These are phyloP conservation scores for Dinocampus coccinellae DNA, from an alignment of 2,888 invertebrate species.

Conservation along the genomic window DNA sequence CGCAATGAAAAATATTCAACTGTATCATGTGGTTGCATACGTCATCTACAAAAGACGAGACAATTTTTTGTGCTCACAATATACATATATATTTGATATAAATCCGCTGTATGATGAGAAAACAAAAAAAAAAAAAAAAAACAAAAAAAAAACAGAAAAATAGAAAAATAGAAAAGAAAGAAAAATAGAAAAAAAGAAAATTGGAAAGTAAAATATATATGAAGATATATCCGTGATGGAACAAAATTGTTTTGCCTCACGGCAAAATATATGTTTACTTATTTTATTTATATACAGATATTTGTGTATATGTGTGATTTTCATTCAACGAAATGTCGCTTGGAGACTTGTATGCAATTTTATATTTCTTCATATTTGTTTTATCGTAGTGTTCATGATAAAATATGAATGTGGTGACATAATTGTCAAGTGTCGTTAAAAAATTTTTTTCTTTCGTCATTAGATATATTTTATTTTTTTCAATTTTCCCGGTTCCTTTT, in stretches of 20 bases:
- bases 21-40: conserved; percentile 42
- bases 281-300: neutral
- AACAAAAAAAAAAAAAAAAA: conserved; percentile 13
- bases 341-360: conserved; percentile 7
- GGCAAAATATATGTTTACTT: neutral
- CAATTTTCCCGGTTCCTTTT: neutral
- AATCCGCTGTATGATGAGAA: conserved; percentile 17
- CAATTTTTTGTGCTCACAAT: conserved; percentile 28
- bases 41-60: conserved; percentile 40
- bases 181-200: too few relatives aligned
- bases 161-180: neutral
- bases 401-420: neutral
- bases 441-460: too few relatives aligned
- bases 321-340: conserved; percentile 35
- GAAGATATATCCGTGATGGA: conserved; percentile 21
- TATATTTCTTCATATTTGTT: neutral
- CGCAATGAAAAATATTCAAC: conserved; percentile 20
- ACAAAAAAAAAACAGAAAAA: too few relatives aligned
- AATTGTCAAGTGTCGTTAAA: neutral
- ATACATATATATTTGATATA: conserved; percentile 15
- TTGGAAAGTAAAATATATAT: too few relatives aligned
- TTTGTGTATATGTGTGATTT: conserved; percentile 1
- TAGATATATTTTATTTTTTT: too few relatives aligned
- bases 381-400: neutral
- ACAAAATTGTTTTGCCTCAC: conserved; percentile 32